phyloP scores from a whole-genome alignment of 2,113 vertebrate genomes.

The Apeltes quadracus region DNA sequence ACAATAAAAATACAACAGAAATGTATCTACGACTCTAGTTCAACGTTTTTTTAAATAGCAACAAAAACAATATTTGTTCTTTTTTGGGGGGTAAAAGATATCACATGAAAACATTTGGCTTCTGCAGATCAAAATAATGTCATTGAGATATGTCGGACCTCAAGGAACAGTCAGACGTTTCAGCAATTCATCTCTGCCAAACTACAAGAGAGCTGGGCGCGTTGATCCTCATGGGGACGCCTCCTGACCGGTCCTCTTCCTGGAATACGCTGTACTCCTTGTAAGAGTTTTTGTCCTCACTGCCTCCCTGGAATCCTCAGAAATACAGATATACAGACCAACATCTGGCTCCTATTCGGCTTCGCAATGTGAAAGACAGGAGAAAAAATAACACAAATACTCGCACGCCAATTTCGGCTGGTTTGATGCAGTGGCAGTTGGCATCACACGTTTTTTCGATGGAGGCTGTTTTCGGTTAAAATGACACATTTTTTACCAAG shows the following conservation, averaged over 20 bases:
- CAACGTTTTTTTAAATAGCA: too few species aligned
- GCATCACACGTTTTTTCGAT: constrained; percentile 8
- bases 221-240: constrained; percentile 20
- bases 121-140: background rate
- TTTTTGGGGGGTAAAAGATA: background rate
- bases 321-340: constrained; percentile 20
- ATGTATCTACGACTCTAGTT: background rate
- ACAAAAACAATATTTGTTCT: background rate
- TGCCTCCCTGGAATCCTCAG: constrained; percentile 14
- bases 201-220: constrained; percentile 18
- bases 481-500: constrained; percentile 3
- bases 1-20: background rate
- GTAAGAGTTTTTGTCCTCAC: constrained; percentile 11
- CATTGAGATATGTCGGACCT: constrained; percentile 5
- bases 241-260: constrained; percentile 26
- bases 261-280: constrained; percentile 26
- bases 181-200: constrained; percentile 8
- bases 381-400: constrained; percentile 3
- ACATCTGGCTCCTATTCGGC: constrained; percentile 51
- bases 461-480: constrained; percentile 9
- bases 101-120: constrained; percentile 10
- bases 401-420: constrained; percentile 46
- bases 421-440: background rate
- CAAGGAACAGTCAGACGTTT: constrained; percentile 6
- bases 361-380: constrained; percentile 16